Evolutionary conservation across 2,888 invertebrate genomes (phyloP).

Genomic region (Calliphora vomitoria): DNA sequence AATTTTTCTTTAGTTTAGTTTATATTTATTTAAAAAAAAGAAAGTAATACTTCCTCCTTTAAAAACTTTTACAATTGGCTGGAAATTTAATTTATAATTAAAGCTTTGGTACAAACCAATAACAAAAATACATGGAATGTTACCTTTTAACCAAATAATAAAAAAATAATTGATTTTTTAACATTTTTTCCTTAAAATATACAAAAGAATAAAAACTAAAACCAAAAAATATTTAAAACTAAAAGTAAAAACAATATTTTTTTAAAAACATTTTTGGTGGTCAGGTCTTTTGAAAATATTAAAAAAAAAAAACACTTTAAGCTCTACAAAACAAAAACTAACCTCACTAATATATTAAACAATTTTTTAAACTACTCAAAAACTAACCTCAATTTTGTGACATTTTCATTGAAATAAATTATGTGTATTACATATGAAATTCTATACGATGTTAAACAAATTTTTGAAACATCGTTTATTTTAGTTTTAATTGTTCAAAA

Average conservation of each 20-base stretch:
- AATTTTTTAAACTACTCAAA: slow-evolving; percentile 35
- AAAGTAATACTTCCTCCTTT: slow-evolving; percentile 3
- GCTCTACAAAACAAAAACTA: slow-evolving; percentile 39
- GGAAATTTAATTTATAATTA: slow-evolving; percentile 25
- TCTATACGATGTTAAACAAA: slow-evolving; percentile 1
- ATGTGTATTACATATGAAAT: slow-evolving; percentile 2
- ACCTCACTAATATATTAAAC: slow-evolving; percentile 32
- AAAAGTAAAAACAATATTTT: slow-evolving; percentile 4
- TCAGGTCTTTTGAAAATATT: slow-evolving; percentile 57
- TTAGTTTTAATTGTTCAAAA: slow-evolving; percentile 22
- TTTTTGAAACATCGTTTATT: slow-evolving; percentile 59
- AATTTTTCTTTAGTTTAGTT: slow-evolving; percentile 50
- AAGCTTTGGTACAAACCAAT: slow-evolving; percentile 9
- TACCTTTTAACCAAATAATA: slow-evolving; percentile 56
- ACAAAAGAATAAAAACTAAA: slow-evolving; percentile 29
- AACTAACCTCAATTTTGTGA: slow-evolving; percentile 50
- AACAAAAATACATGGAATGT: slow-evolving; percentile 60
- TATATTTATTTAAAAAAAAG: slow-evolving; percentile 23
- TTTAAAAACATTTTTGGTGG: slow-evolving; percentile 49
- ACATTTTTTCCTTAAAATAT: slow-evolving; percentile 66
- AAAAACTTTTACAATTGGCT: slow-evolving; percentile 47
- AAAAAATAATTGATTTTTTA: slow-evolving; percentile 74
- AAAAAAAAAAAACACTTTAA: slow-evolving; percentile 34
- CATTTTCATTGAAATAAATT: slow-evolving; percentile 45
- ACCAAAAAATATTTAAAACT: slow-evolving; percentile 9